Evolutionary conservation across 92 coral and sea anemone genomes (phyloP), one percentile per base, ranked within the genome.

Genomic region (Muricea muricata): DNA sequence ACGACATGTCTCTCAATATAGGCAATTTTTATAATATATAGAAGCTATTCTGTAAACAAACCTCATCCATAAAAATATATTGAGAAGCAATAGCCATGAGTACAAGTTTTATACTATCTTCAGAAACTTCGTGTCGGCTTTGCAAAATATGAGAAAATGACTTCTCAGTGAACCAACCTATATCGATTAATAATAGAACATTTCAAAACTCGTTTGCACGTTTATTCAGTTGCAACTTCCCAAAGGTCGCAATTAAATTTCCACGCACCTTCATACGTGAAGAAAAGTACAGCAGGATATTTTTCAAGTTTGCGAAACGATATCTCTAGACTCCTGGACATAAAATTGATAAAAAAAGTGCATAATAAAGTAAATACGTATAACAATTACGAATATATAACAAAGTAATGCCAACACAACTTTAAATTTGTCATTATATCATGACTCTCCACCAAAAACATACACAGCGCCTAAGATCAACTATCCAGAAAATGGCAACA

Each of bases 251-350:
- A n/a, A n/a, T 21, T 57, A 57, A 57, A 24, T 66, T 29, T 66
- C 41, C 25, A 21, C 76, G 13, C n/a, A 76, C 81, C 81, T 76
- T 76, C 81, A 24, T 76, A 52, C 3, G 65, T 76, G 13, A 76
- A 76, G 47, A 76, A 52, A 50, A 76, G 81, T 28, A 76, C 81
- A 55, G 81, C 41, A 46, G 81, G 68, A 3, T 4, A 48, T 29
- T 50, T 18, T 30, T 76, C 18, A 76, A 29, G 57, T 15, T 35
- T 20, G 33, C 26, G 42, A 18, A 76, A 50, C 18, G 37, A 63
- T 12, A 28, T 29, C 39, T 63, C 12, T 10, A 17, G 60, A 13
- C 30, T 63, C 70, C 70, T 63, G 37, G 0, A 63, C 12, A 15
- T 10, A 6, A 14, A 4, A 63, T 28, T 6, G 3, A 10, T 10